A percentile compares a stretch with the other conserved stretches of the same genome.
Conservation (phyloP, 2,888 invertebrate species). For the Lithosia quadra region DNA sequence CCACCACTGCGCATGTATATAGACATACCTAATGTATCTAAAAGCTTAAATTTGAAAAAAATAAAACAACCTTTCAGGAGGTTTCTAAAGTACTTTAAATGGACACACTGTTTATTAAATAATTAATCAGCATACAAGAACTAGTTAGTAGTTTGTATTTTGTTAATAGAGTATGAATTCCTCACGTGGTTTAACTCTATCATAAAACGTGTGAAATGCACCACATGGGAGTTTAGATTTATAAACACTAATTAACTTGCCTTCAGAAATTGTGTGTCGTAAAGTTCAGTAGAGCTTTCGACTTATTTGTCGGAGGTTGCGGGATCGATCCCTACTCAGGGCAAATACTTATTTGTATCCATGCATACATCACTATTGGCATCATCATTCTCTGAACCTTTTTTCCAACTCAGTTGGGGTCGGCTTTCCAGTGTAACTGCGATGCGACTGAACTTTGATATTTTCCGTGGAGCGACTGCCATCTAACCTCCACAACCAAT, state of each 20-base stretch:
- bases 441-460: no score
- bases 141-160: background rate
- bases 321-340: background rate
- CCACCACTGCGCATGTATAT: no score
- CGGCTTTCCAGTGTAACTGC: no score
- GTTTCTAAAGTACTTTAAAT: background rate
- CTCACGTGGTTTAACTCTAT: background rate
- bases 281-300: background rate
- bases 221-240: background rate
- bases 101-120: background rate
- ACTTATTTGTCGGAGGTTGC: background rate
- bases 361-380: no score
- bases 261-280: background rate
- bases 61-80: background rate
- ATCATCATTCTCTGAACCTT: no score
- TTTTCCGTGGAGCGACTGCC: no score
- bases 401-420: no score
- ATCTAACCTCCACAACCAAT: no score
- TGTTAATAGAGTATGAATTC: background rate
- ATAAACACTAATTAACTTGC: background rate
- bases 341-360: background rate
- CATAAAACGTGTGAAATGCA: background rate
- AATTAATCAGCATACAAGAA: background rate
- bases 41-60: background rate
- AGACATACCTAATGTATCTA: background rate